Conservation (phyloP, 2,797 vertebrate species). For the Huso huso region DNA sequence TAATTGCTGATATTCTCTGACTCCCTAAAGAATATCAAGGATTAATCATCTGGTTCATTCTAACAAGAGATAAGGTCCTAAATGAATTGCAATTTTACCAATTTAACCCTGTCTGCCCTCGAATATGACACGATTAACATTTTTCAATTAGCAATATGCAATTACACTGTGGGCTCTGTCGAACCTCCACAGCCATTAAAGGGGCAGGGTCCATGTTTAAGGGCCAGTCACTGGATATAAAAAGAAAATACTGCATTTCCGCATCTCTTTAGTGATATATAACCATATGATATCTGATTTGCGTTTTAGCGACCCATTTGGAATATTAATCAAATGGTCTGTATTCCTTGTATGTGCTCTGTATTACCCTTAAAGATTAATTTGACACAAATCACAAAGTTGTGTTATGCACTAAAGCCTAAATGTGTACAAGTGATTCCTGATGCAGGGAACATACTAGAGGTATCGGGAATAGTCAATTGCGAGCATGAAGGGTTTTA, state of each 20-base stretch:
- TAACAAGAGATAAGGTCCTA: conserved; percentile 72
- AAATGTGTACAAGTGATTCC: not conserved
- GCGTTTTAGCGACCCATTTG: not conserved
- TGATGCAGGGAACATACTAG: no score
- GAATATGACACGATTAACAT: conserved; percentile 78
- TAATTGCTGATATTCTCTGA: conserved; percentile 69
- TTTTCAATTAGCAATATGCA: conserved; percentile 72
- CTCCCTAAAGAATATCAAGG: conserved; percentile 79
- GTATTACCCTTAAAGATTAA: not conserved
- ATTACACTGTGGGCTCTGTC: conserved; percentile 52
- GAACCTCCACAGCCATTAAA: conserved; percentile 16
- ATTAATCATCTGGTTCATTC: conserved; percentile 81
- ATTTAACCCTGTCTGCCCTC: conserved; percentile 70
- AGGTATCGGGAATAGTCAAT: no score
- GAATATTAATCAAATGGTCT: not conserved
- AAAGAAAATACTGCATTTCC: conserved; percentile 9
- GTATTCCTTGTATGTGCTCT: not conserved
- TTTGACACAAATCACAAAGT: not conserved
- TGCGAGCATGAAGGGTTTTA: no score
- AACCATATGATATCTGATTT: not conserved
- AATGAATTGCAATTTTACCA: conserved; percentile 74
- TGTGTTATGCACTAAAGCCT: not conserved
- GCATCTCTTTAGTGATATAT: conserved; percentile 4
- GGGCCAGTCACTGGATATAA: conserved; percentile 4
- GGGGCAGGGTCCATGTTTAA: conserved; percentile 17